Evolutionary conservation across 2,113 vertebrate genomes (phyloP), one percentile per base, ranked within the genome.

Genomic region (Ploceus nigricollis): DNA sequence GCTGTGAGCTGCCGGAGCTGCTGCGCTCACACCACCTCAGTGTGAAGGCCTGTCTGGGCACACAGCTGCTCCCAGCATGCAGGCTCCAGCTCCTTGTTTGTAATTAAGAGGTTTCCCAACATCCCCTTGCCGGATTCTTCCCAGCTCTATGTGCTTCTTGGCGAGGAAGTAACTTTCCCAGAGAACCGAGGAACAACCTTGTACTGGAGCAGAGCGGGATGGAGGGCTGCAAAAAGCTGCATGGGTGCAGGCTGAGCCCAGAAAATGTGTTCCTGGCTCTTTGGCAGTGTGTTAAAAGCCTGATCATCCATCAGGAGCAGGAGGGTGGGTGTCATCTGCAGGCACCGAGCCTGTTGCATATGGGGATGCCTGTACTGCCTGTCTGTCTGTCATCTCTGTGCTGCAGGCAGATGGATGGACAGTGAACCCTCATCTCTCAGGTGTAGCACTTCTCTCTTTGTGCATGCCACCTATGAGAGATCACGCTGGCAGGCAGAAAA

Each of bases 401-500:
- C 54, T 80, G n/a, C 78, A 50, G 54, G n/a, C 35, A 60, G 78
- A n/a, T 2, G 30, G 48, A 23, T 9, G 48, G 51, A 56, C 58
- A 30, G 11, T 24, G 27, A 75, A 4, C 30, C 39, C 28, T 54
- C 15, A 15, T 25, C 31, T 31, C 50, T 83, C 17, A 50, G 37
- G 47, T 21, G 20, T 5, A 45, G 44, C 12, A 1, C 30, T 50
- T 60, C 72, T 56, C 4, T 71, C 11, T 17, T 54, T 5, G 6
- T 25, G 13, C 11, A 4, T 0, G 0, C 30, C 31, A 24, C 16
- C 56, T 53, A 0, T 27, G 45, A 68, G 58, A 78, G 39, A 66
- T 24, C 4, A 4, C 21, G 17, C 40, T 70, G 39, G 39, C 47
- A 35, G 58, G 25, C 6, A 20, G 48, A 16, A 58, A 82, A 51